Evolutionary conservation across 2,888 invertebrate genomes (phyloP), one percentile per base, ranked within the genome.

Genomic region (Malthinus flaveolus): DNA sequence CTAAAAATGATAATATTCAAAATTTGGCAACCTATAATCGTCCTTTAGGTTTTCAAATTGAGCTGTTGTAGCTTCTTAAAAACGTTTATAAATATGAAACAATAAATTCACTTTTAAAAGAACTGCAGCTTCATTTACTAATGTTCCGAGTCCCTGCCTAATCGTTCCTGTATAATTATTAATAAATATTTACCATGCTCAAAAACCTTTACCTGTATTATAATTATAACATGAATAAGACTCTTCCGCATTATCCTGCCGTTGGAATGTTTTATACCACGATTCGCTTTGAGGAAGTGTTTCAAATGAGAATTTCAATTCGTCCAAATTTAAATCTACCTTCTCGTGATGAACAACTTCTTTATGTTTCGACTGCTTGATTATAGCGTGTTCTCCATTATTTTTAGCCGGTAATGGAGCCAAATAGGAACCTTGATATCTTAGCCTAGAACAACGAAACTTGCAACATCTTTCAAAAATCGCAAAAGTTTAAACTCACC

Each of bases 241-340:
- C 62, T 89, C 85, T 62, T 86, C 84, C 10, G 88, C 87, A 47
- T 84, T 83, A 71, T 92, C 91, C 72, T 91, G 90, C 1, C 93
- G 82, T 63, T 84, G 83, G 72, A 91, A 93, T 1, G 91, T 88
- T 62, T 87, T 84, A 73, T 87, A 91, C 93, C 93, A 93, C 0
- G 89, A 84, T 72, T 91, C 91, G 13, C 85, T 84, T 33, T 79
- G 81, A 1, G 92, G 92, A 56, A 90, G 81, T 10, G 83, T 83
- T 76, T 93, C 92, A 73, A 93, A 93, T 0, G 89, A 87, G 71
- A 88, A 90, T 72, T 85, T 84, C 66, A 87, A 79, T 68, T 84
- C 84, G 61, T 87, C 84, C 44, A 88, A 82, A 39, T 80, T 79
- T 50, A 80, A 74, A 1, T 68, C 66, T 1, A 75, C 75, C 13